Base-by-base conservation (phyloP, 2,888 invertebrate genomes). In the Hipparchia sbordonii region DNA sequence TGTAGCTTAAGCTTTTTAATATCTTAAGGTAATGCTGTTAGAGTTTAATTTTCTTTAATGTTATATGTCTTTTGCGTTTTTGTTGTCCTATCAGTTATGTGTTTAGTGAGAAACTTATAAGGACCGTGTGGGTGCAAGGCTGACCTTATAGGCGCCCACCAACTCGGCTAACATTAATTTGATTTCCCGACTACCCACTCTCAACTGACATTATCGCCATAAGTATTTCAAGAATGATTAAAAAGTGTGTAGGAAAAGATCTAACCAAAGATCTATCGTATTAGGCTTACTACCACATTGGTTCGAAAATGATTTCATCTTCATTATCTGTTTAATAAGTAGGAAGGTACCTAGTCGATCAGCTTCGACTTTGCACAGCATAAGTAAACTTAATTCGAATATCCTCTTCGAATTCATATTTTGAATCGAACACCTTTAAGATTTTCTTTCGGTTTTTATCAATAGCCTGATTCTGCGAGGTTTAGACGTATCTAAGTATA, bases 71-170 rank as follows among this genome's bases (percentile, higher is more conserved):
- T 87, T 78, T 57, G 81, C 76, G 74, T 81, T 71, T 67, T 74
- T 63, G 61, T 83, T 77, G 76, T 74, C 39, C 60, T 62, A 39
- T 60, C 46, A 54, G 46, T 67, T 67, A 67, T 59, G 68, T 71
- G 75, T 74, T 85, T 87, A 89, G 88, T 85, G 85, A 85, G 86
- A 85, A 88, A 88, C 88, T 82, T 91, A 91, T 85, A 93, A 87
- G 92, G 92, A 81, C 79, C 82, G 92, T 89, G 93, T 93, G 93
- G 93, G 93, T 91, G 93, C 93, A 93, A 93, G 93, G 93, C 87
- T 93, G 92, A 92, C 92, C 92, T 93, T 92, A 91, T 86, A 91
- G 89, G 89, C 84, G 85, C 93, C 93, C 92, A 93, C 93, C 86
- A 85, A 81, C 80, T 86, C 85, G 82, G 84, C 87, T 87, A 87